Evolutionary conservation across 2,888 invertebrate species (phyloP), one percentile per base, ranked within the genome.

Genomic region (Quadroppia sp.): DNA sequence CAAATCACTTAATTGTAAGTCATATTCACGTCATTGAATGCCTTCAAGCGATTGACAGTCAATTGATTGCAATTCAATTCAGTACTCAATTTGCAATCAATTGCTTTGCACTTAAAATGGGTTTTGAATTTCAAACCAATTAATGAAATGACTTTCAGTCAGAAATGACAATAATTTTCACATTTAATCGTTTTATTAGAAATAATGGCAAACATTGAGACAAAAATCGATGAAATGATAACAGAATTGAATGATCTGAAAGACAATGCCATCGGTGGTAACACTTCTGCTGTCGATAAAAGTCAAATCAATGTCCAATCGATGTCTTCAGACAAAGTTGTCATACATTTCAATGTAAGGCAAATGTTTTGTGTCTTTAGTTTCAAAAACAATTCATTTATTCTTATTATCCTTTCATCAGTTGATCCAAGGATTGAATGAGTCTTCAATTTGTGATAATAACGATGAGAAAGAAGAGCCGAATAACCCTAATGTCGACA

Each of bases 161-260:
- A n/a, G n/a, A n/a, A n/a, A n/a, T n/a, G n/a, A n/a, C n/a, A n/a
- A n/a, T n/a, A n/a, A n/a, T n/a, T n/a, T n/a, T n/a, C n/a, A n/a
- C n/a, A n/a, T n/a, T n/a, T n/a, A n/a, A n/a, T 36, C 36, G 20
- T 56, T 25, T 28, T 4, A 17, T 17, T 17, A 67, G 67, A 42
- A 67, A 67, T 40, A n/a, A 67, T 67, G 67, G 40, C 23, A 36
- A 42, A 67, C 23, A 67, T 23, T 67, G 67, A 67, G 42, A 32
- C 36, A 23, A 42, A 15, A 40, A 67, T 67, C 23, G 36, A 67
- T 11, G 20, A 40, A 40, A 42, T 67, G 67, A 20, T 67, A 13
- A 67, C 4, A 23, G 23, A 67, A 36, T 67, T 67, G 42, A 36
- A 67, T 40, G 67, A n/a, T 17, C n/a, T 67, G 20, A 67, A 42